Conservation (phyloP, 2,113 vertebrate genomes). For the Eclectus roratus region DNA sequence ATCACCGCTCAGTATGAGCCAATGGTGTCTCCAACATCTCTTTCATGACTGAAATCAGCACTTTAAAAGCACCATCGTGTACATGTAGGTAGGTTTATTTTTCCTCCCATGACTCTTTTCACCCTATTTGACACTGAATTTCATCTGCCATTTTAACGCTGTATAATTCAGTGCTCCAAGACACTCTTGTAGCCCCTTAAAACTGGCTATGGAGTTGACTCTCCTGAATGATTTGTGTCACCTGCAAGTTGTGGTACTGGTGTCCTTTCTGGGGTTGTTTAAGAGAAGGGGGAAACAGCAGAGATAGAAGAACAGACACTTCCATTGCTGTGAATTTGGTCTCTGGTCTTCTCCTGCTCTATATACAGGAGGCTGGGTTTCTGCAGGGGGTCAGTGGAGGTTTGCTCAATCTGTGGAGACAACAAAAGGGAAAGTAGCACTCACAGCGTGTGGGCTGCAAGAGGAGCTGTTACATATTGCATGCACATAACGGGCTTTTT, state of each 20-base stretch:
- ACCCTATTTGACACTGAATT: not conserved
- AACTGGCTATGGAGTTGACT: not conserved
- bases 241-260: not conserved
- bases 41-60: not conserved
- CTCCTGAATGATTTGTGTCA: not conserved
- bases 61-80: not conserved
- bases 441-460: rapidly evolving
- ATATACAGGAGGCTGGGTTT: not conserved
- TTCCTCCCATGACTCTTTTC: not conserved
- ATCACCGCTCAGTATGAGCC: not conserved
- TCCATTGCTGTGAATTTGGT: not conserved
- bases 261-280: not conserved
- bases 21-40: not conserved
- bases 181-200: not conserved
- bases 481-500: not conserved
- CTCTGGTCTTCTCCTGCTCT: not conserved
- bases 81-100: not conserved
- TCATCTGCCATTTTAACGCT: not conserved
- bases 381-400: rapidly evolving
- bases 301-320: not conserved
- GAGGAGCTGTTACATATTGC: not conserved
- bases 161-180: not conserved
- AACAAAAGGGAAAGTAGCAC: not conserved
- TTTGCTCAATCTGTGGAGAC: not conserved
- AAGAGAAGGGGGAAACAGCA: not conserved